phyloP scores from a whole-genome alignment of 2,797 vertebrate species.

The Notamacropus eugenii region DNA sequence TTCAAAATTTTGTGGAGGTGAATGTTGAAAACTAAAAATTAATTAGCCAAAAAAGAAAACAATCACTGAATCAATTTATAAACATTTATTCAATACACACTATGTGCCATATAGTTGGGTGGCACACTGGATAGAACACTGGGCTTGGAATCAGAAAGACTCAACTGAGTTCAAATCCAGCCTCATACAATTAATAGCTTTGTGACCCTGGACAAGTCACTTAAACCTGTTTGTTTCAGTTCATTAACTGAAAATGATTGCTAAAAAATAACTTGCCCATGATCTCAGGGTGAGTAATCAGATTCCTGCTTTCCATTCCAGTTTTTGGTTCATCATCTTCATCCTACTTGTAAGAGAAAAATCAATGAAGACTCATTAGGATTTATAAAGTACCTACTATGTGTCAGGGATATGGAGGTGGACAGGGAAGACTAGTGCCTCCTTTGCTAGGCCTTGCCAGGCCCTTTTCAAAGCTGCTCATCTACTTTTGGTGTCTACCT shows the following conservation, averaged over 20 bases:
- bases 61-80: not conserved
- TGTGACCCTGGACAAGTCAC: too few relatives aligned
- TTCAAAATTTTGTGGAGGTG: too few relatives aligned
- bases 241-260: not conserved
- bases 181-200: not conserved
- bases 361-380: not conserved
- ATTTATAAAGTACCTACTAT: not conserved
- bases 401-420: not conserved
- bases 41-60: too few relatives aligned
- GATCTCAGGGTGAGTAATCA: not conserved
- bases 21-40: too few relatives aligned
- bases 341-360: not conserved
- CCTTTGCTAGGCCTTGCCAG: not conserved
- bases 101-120: not conserved
- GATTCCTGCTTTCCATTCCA: not conserved
- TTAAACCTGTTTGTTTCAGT: too few relatives aligned
- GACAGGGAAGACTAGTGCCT: not conserved
- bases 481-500: too few relatives aligned
- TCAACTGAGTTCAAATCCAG: not conserved
- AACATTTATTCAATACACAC: not conserved
- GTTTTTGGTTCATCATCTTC: not conserved
- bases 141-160: not conserved
- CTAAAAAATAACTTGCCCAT: not conserved
- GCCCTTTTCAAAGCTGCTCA: not conserved
- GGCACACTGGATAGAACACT: not conserved